Conservation (phyloP, 2,888 invertebrate species). For the Polydrusus cervinus region DNA sequence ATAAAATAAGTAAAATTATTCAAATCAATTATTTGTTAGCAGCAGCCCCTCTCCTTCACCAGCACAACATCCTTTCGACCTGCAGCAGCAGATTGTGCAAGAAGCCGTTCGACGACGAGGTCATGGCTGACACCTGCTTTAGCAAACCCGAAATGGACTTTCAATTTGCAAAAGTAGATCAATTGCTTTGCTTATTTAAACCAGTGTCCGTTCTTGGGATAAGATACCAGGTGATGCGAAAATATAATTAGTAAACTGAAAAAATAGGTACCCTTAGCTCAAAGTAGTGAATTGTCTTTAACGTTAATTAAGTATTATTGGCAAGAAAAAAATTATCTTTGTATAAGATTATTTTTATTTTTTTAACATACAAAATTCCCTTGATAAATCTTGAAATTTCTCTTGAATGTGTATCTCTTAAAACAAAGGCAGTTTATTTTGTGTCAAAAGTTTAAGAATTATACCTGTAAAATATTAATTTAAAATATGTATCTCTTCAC, state of each 20-base stretch:
- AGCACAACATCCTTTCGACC: conserved; percentile 29
- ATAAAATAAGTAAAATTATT: conserved; percentile 26
- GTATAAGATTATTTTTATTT: too few relatives aligned
- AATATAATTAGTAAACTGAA: not conserved
- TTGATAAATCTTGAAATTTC: too few relatives aligned
- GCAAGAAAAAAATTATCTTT: too few relatives aligned
- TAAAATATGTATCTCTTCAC: too few relatives aligned
- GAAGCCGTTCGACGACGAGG: conserved; percentile 32
- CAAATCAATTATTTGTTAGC: conserved; percentile 5
- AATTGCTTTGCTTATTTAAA: conserved; percentile 25
- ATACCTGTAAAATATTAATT: too few relatives aligned
- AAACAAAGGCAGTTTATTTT: too few relatives aligned
- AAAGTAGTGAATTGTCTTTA: too few relatives aligned
- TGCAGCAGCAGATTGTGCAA: conserved; percentile 32
- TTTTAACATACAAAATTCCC: too few relatives aligned
- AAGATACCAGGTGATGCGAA: not conserved
- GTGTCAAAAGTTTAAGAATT: too few relatives aligned
- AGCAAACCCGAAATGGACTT: conserved; percentile 39
- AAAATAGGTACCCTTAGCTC: too few relatives aligned
- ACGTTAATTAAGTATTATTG: too few relatives aligned
- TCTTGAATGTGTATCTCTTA: too few relatives aligned
- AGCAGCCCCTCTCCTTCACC: not conserved
- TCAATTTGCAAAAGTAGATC: conserved; percentile 45
- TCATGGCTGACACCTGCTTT: conserved; percentile 45
- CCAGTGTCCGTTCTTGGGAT: not conserved